Base-by-base conservation (phyloP, 2,797 vertebrate species). In the Nothura maculosa region DNA sequence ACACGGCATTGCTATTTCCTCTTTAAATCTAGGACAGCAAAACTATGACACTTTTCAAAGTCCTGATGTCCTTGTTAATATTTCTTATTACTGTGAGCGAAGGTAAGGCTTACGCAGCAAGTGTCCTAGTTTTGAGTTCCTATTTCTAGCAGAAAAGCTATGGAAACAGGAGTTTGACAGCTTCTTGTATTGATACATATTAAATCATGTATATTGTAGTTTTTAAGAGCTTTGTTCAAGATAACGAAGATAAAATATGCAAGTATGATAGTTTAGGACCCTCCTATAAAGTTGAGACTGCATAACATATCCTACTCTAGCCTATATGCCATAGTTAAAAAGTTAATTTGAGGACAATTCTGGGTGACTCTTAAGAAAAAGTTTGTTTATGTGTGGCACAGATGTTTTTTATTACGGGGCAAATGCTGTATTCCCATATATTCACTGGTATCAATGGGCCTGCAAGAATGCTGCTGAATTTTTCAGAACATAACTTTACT, bases 31-130 rank as follows among this genome's bases (percentile, higher is more conserved):
- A 87, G 94, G 86, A 80, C 84, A 70, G 85, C 14, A 25, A 91
- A 94, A 87, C 90, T 95, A 78, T 88, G 69, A 81, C 89, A 94
- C 83, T 72, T 75, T 81, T 89, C 87, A 92, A 93, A 94, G 80
- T 93, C 94, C 95, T 94, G 90, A 94, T 84, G 92, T 91, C 93
- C 94, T 96, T 96, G 89, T 95, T 96, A 96, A 95, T 94, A 94
- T 96, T 89, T 94, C 85, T 92, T 89, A 87, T 92, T 89, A 57
- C 81, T 79, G 58, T 74, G 80, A 95, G 90, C 43, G 77, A 82
- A 93, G 81, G 92, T 90, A 78, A 85, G 92, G 80, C 60, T 90
- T 85, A 83, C 32, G 25, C 64, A 94, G 92, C 64, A 73, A 77
- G 52, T 66, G 90, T 89, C 96, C 93, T 89, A 96, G 67, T 93